phyloP scores from a whole-genome alignment of 2,113 vertebrate species.

The Ivindomyrus marchei region DNA sequence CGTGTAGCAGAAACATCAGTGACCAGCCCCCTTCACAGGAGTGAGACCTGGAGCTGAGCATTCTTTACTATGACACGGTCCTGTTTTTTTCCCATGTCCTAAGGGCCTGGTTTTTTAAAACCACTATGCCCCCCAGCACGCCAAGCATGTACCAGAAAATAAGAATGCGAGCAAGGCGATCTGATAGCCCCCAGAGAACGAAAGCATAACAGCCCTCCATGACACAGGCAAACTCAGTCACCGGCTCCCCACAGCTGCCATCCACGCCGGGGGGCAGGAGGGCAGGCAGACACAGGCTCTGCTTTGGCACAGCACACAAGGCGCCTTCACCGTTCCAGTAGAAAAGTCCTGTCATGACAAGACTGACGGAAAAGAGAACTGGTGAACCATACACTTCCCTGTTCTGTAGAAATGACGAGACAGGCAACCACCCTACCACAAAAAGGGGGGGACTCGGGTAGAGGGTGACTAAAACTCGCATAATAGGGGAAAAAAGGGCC shows the following conservation, averaged over 20 bases:
- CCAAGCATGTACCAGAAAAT: background rate
- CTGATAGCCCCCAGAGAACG: background rate
- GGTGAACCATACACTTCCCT: background rate
- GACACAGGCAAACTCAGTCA: background rate
- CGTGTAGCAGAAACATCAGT: background rate
- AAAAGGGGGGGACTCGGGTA: background rate
- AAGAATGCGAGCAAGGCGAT: background rate
- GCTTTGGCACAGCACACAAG: background rate
- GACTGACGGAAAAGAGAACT: background rate
- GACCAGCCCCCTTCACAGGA: background rate
- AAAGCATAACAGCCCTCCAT: background rate
- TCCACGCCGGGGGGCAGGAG: background rate
- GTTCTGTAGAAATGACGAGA: conserved; percentile 1
- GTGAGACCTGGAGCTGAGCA: background rate
- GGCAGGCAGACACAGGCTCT: background rate
- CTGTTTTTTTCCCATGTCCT: background rate
- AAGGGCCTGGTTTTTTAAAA: background rate
- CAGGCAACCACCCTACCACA: background rate
- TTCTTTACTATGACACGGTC: background rate
- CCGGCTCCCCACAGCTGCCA: background rate
- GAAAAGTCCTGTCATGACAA: background rate
- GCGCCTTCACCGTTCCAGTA: background rate
- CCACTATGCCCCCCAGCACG: background rate
- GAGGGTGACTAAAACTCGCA: background rate
- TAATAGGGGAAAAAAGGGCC: background rate